Conservation (phyloP, 2,888 invertebrate species). For the Phyto melanocephala region DNA sequence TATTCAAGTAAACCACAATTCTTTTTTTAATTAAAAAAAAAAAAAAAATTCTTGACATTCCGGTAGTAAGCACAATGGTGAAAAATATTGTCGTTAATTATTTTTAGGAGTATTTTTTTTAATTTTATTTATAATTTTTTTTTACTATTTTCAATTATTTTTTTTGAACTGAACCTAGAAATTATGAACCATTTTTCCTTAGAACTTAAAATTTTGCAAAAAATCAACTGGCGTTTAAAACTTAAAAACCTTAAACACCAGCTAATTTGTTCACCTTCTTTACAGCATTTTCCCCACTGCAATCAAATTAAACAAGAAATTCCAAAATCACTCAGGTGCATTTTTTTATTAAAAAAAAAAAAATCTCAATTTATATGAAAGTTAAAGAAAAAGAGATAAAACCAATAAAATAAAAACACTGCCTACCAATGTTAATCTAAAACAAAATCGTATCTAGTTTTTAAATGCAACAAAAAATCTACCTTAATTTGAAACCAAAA, state of each 20-base stretch:
- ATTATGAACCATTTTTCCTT: too few relatives aligned
- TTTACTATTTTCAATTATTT: too few relatives aligned
- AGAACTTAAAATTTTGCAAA: slow-evolving; percentile 40
- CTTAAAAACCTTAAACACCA: neutral
- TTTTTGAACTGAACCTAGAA: too few relatives aligned
- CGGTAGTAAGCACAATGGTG: too few relatives aligned
- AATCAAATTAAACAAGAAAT: slow-evolving; percentile 5
- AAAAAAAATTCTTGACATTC: too few relatives aligned
- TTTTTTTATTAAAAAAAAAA: slow-evolving; percentile 35
- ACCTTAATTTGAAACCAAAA: slow-evolving; percentile 65
- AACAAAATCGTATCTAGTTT: slow-evolving; percentile 19
- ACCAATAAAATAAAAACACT: slow-evolving; percentile 25
- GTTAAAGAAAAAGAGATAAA: neutral
- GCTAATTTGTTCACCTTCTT: slow-evolving; percentile 14
- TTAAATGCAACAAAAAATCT: slow-evolving; percentile 56
- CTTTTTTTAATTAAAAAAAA: too few relatives aligned
- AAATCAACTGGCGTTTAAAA: slow-evolving; percentile 45
- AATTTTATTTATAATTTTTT: too few relatives aligned
- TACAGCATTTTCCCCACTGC: slow-evolving; percentile 50
- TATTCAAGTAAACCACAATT: too few relatives aligned
- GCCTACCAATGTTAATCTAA: slow-evolving; percentile 48
- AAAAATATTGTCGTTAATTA: too few relatives aligned
- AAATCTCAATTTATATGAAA: slow-evolving; percentile 4
- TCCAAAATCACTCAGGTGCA: slow-evolving; percentile 12
- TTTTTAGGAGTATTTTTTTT: too few relatives aligned